These are phyloP conservation scores for Mustela erminea DNA, from an alignment of 2,797 vertebrate genomes.

Conservation along the genomic window DNA sequence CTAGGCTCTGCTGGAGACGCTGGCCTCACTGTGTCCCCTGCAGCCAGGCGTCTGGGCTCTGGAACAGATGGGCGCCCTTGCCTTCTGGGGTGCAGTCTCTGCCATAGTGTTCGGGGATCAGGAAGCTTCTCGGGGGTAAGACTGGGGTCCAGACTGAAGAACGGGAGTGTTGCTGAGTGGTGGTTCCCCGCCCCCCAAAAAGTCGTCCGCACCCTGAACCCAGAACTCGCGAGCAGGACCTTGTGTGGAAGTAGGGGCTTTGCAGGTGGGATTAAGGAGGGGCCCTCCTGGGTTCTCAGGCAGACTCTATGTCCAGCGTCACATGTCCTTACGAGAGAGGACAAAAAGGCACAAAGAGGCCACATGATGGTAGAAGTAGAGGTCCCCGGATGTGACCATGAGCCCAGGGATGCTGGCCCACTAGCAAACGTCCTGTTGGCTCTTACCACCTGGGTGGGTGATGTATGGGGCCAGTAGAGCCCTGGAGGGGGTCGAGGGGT, in stretches of 20 bases:
- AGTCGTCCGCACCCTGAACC: accelerated
- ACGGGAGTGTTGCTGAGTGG: accelerated
- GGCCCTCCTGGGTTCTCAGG: background rate
- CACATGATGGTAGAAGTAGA: background rate
- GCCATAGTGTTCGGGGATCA: background rate
- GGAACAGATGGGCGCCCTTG: background rate
- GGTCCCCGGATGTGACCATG: accelerated
- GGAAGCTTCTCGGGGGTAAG: background rate
- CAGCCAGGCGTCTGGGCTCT: background rate
- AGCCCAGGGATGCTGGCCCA: accelerated
- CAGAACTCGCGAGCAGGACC: accelerated
- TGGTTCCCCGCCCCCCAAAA: no score
- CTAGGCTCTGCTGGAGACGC: accelerated
- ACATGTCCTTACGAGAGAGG: background rate
- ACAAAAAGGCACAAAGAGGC: background rate
- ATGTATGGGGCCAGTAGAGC: no score
- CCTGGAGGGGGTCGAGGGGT: background rate
- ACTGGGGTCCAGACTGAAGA: background rate
- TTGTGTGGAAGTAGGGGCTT: accelerated
- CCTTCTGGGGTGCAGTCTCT: background rate
- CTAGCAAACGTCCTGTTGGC: accelerated
- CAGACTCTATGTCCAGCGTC: no score
- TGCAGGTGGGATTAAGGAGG: accelerated
- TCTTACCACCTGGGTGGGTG: background rate
- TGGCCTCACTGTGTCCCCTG: accelerated